Evolutionary conservation across 1,140 invertebrate genomes (phyloP).

Genomic region (Temnothorax curvispinosus): DNA sequence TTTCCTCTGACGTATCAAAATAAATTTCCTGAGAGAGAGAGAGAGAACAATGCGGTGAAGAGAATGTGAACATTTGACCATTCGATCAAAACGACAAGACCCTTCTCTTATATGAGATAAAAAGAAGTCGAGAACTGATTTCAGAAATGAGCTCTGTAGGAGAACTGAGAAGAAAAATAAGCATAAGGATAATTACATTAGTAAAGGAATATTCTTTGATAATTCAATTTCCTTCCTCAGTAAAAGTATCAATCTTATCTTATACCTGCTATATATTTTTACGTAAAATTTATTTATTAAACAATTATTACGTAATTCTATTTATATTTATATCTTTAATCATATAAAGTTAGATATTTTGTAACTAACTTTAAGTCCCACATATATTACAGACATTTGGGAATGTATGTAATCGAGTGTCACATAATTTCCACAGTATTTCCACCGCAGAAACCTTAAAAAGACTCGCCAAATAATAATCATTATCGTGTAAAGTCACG

Average conservation of each 20-base stretch:
- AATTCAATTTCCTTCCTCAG: slow-evolving; percentile 19
- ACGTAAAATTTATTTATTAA: background rate
- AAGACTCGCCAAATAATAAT: slow-evolving; percentile 39
- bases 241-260: background rate
- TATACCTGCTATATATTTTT: background rate
- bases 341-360: background rate
- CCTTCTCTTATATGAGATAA: background rate
- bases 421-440: background rate
- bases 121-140: slow-evolving; percentile 15
- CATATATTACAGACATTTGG: background rate
- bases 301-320: slow-evolving; percentile 4
- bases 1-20: slow-evolving; percentile 21
- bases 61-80: slow-evolving; percentile 8
- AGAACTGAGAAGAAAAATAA: slow-evolving; percentile 2
- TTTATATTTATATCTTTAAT: background rate
- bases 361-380: background rate
- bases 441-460: background rate
- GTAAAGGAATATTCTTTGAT: background rate
- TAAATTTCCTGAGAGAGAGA: background rate
- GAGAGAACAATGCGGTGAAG: background rate
- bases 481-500: slow-evolving; percentile 22
- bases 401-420: background rate
- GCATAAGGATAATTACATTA: background rate
- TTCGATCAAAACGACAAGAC: slow-evolving; percentile 5
- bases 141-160: slow-evolving; percentile 7